Evolutionary conservation across 2,888 invertebrate species (phyloP).

Genomic region (Macrophya alboannulata): DNA sequence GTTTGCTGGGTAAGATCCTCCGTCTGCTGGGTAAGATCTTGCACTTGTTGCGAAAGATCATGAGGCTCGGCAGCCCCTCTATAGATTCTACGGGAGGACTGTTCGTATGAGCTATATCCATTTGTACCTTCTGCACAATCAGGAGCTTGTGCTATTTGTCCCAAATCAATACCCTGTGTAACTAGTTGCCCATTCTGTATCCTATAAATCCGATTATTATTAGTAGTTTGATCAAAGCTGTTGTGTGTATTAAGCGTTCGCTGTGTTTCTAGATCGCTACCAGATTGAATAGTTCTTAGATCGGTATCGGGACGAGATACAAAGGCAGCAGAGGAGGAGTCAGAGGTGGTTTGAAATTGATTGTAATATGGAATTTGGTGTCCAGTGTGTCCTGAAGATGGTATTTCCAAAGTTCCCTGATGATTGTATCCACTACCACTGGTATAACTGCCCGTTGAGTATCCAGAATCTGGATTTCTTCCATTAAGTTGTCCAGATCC

Average conservation of each 20-base stretch:
- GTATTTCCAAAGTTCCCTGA: background rate
- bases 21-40: constrained; percentile 65
- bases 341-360: constrained; percentile 18
- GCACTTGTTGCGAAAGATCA: constrained; percentile 56
- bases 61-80: constrained; percentile 67
- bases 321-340: background rate
- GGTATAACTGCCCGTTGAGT: background rate
- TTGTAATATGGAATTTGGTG: constrained; percentile 22
- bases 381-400: background rate
- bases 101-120: constrained; percentile 57
- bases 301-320: background rate
- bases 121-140: constrained; percentile 64
- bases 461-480: background rate
- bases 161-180: constrained; percentile 59
- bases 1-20: constrained; percentile 52
- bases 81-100: constrained; percentile 60
- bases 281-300: background rate
- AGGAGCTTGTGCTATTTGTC: constrained; percentile 58
- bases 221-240: constrained; percentile 47
- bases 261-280: constrained; percentile 23
- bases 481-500: background rate
- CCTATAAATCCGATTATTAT: constrained; percentile 59
- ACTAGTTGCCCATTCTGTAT: constrained; percentile 54
- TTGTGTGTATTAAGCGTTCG: background rate
- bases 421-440: background rate